Percentiles rank a stretch among this genome's conserved stretches.
Evolutionary conservation across 2,888 invertebrate genomes (phyloP).

Genomic region (Volucella inanis): DNA sequence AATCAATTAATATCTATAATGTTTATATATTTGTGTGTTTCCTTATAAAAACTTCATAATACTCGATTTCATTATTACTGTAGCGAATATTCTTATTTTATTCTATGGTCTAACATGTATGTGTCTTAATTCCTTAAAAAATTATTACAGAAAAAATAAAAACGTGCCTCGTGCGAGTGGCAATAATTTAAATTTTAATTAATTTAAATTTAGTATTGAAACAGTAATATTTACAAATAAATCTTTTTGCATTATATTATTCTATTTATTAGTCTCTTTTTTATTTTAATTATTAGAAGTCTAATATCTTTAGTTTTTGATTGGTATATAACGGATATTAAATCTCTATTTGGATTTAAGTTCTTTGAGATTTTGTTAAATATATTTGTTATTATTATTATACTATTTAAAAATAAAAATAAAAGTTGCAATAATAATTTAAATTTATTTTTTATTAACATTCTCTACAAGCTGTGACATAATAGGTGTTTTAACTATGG

Average conservation of each 20-base stretch:
- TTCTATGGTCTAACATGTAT: background rate
- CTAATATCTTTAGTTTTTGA: too few relatives aligned
- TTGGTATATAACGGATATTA: background rate
- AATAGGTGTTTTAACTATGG: too few relatives aligned
- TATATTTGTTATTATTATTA: slow-evolving; percentile 20
- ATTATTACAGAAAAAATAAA: slow-evolving; percentile 28
- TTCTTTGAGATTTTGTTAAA: slow-evolving; percentile 23
- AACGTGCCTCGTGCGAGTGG: slow-evolving; percentile 73
- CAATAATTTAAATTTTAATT: slow-evolving; percentile 67
- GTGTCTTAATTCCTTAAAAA: slow-evolving; percentile 30
- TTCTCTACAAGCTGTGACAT: too few relatives aligned
- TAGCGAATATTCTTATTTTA: slow-evolving; percentile 9
- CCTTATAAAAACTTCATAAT: slow-evolving; percentile 18
- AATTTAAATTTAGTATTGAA: slow-evolving; percentile 6
- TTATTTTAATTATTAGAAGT: too few relatives aligned
- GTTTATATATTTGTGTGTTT: slow-evolving; percentile 5
- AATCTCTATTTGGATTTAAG: background rate
- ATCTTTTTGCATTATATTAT: background rate
- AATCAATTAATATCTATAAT: slow-evolving; percentile 2
- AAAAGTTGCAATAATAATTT: background rate
- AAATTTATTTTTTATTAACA: too few relatives aligned
- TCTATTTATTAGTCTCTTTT: too few relatives aligned
- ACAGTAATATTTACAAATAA: slow-evolving; percentile 1
- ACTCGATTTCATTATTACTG: slow-evolving; percentile 26
- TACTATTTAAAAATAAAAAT: slow-evolving; percentile 12